Evolutionary conservation across 2,797 vertebrate species (phyloP).

Genomic region (Pterois miles): DNA sequence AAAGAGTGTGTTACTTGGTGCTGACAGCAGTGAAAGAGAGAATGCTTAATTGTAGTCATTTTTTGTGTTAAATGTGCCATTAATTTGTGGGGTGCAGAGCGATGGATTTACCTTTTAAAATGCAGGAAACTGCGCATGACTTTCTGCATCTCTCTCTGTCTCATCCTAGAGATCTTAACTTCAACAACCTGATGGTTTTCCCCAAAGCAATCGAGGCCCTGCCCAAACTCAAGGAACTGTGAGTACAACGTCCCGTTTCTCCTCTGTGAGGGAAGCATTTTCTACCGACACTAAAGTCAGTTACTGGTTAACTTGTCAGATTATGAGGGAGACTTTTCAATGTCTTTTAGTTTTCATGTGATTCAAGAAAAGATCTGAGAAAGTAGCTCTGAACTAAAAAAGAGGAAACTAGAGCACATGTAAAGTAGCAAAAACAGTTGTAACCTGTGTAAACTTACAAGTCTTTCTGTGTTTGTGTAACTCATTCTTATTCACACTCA

Average conservation of each 20-base stretch:
- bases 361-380: neutral
- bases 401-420: neutral
- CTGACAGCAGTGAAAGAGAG: neutral
- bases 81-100: neutral
- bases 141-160: constrained; percentile 51
- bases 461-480: no score
- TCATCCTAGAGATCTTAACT: constrained; percentile 93
- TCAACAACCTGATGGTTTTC: constrained; percentile 93
- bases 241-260: constrained; percentile 77
- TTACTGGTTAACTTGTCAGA: neutral
- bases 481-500: neutral
- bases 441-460: neutral
- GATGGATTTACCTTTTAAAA: neutral
- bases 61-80: neutral
- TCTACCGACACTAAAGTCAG: neutral
- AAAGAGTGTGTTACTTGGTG: neutral
- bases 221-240: constrained; percentile 96
- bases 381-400: neutral
- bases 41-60: neutral
- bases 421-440: neutral
- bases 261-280: neutral
- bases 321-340: neutral
- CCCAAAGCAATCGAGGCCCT: constrained; percentile 94
- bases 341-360: neutral
- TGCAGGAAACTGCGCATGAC: constrained; percentile 22